These are phyloP conservation scores for Aradus depressus DNA, from an alignment of 2,888 invertebrate species.

Conservation along the genomic window DNA sequence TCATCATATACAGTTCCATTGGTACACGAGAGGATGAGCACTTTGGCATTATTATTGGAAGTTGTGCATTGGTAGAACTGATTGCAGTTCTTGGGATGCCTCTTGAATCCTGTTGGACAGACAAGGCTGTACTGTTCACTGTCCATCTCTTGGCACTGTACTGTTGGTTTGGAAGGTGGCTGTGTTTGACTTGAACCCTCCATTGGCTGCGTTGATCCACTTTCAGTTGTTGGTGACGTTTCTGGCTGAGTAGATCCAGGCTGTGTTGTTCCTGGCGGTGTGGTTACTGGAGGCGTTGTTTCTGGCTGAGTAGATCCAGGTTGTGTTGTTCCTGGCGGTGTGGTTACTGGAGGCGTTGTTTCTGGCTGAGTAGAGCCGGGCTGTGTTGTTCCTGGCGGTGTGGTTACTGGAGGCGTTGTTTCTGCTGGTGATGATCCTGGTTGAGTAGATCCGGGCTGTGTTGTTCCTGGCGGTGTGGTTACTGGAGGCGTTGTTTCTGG, in stretches of 20 bases:
- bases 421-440: conserved; percentile 19
- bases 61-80: conserved; percentile 73
- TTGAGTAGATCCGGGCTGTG: conserved; percentile 30
- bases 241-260: conserved; percentile 19
- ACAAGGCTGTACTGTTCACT: conserved; percentile 59
- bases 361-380: conserved; percentile 19
- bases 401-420: conserved; percentile 19
- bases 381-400: conserved; percentile 16
- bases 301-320: conserved; percentile 4
- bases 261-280: conserved; percentile 13
- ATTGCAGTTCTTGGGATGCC: conserved; percentile 73
- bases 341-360: conserved; percentile 20
- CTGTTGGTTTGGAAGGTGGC: conserved; percentile 25
- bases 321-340: conserved; percentile 18
- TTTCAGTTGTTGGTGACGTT: conserved; percentile 23
- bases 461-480: conserved; percentile 26
- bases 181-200: conserved; percentile 13
- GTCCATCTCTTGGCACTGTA: conserved; percentile 47
- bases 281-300: conserved; percentile 12
- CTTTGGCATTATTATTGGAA: conserved; percentile 49
- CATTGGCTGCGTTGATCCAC: conserved; percentile 24
- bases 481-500: conserved; percentile 16
- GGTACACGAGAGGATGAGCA: conserved; percentile 64
- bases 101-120: conserved; percentile 70
- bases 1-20: conserved; percentile 66